Conservation (phyloP, 2,113 vertebrate genomes). For the Cygnus buccinator region DNA sequence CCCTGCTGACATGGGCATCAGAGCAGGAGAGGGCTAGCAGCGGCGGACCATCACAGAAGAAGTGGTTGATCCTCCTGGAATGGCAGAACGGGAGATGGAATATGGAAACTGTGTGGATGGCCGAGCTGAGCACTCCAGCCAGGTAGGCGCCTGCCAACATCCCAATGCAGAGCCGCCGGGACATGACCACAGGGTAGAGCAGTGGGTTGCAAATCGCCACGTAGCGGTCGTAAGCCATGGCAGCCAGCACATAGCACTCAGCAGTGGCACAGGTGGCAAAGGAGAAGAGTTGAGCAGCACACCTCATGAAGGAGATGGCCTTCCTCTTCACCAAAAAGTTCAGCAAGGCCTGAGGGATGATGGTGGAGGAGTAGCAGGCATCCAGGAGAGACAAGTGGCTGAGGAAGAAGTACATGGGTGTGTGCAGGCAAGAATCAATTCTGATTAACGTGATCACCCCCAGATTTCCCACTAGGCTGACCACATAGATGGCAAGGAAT, state of each 20-base stretch:
- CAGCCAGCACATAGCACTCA: slow-evolving; percentile 38
- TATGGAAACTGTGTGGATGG: neutral
- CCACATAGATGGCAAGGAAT: neutral
- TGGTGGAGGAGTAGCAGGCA: slow-evolving; percentile 1
- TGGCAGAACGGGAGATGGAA: neutral
- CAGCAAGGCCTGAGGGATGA: slow-evolving; percentile 6
- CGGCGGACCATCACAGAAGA: slow-evolving; percentile 15
- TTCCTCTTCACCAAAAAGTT: neutral
- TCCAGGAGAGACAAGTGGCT: slow-evolving; percentile 45
- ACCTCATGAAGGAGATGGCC: neutral
- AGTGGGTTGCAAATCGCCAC: slow-evolving; percentile 43
- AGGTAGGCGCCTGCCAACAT: slow-evolving; percentile 13
- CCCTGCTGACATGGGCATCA: neutral
- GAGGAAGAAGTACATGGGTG: slow-evolving; percentile 49
- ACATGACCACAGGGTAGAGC: slow-evolving; percentile 37
- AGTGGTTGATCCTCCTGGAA: slow-evolving; percentile 1
- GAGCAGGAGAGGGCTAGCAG: slow-evolving; percentile 40
- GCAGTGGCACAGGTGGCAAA: neutral
- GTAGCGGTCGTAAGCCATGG: slow-evolving; percentile 49
- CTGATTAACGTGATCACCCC: neutral
- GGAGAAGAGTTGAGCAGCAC: slow-evolving; percentile 33
- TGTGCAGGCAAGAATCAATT: neutral
- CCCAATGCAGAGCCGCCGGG: neutral
- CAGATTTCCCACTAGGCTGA: slow-evolving; percentile 28
- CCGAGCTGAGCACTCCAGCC: slow-evolving; percentile 11